Conservation (phyloP, 1,140 invertebrate genomes). For the Chrysoperla carnea region DNA sequence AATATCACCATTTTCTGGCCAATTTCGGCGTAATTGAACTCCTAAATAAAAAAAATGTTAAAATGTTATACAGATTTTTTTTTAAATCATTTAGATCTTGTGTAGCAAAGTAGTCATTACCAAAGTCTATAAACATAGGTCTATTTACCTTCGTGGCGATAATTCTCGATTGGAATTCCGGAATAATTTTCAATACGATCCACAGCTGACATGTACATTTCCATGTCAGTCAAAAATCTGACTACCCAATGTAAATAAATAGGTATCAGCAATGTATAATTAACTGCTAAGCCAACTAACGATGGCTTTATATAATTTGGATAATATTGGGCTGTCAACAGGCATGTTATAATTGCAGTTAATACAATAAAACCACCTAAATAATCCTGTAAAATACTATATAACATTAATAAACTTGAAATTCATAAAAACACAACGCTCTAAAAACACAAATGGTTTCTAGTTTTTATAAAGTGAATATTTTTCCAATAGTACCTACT, state of each 20-base stretch:
- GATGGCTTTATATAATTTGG: constrained; percentile 36
- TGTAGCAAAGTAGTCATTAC: too few relatives aligned
- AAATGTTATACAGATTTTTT: too few relatives aligned
- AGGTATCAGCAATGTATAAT: constrained; percentile 63
- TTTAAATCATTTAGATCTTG: too few relatives aligned
- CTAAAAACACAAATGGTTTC: too few relatives aligned
- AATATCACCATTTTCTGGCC: constrained; percentile 53
- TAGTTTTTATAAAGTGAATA: too few relatives aligned
- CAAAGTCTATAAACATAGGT: too few relatives aligned
- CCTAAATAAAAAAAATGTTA: too few relatives aligned
- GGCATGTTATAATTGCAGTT: constrained; percentile 43
- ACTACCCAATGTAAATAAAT: constrained; percentile 70
- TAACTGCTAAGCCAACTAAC: constrained; percentile 52
- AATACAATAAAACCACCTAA: constrained; percentile 61
- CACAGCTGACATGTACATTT: constrained; percentile 62
- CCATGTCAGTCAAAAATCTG: constrained; percentile 58
- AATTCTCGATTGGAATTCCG: constrained; percentile 34
- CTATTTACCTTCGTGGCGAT: constrained; percentile 29
- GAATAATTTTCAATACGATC: constrained; percentile 48
- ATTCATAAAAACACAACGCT: neutral
- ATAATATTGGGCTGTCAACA: constrained; percentile 32
- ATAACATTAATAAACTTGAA: constrained; percentile 5
- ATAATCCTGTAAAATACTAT: constrained; percentile 44
- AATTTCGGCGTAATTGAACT: constrained; percentile 29
- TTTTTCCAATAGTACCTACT: too few relatives aligned